A percentile compares a stretch with the other conserved stretches of the same genome.
phyloP scores from a whole-genome alignment of 2,113 vertebrate genomes.

The Emydocephalus ijimae region DNA sequence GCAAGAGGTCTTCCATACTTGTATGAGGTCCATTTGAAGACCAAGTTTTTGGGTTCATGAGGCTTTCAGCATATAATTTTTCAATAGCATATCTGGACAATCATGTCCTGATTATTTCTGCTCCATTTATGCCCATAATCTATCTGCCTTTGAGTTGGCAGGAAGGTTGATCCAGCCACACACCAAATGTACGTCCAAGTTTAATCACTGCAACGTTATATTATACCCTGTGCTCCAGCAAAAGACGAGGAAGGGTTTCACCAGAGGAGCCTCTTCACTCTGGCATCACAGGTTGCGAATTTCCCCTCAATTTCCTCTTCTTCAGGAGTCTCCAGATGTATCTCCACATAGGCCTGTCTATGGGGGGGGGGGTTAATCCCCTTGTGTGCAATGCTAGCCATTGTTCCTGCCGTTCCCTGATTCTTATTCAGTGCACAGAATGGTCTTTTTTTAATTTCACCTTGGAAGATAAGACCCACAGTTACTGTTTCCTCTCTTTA shows the following conservation, averaged over 20 bases:
- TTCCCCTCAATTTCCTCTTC: too few species aligned
- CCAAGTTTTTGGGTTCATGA: not conserved
- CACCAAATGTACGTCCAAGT: not conserved
- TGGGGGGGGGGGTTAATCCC: not conserved
- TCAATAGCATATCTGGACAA: not conserved
- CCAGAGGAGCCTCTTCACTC: not conserved
- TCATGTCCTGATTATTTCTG: not conserved
- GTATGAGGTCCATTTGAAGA: not conserved
- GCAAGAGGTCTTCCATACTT: not conserved
- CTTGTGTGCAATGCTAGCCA: not conserved
- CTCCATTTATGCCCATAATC: not conserved
- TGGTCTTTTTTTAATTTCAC: not conserved
- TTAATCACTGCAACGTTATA: not conserved
- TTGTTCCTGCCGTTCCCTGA: not conserved
- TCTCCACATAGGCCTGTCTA: not conserved
- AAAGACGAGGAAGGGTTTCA: not conserved
- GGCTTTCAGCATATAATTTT: not conserved
- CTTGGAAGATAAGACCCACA: not conserved
- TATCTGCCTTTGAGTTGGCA: not conserved
- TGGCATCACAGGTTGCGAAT: too few species aligned
- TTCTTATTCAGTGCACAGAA: not conserved
- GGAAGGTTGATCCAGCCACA: not conserved
- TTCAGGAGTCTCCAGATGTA: too few species aligned
- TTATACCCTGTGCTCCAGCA: not conserved
- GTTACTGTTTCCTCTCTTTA: not conserved